phyloP scores from a whole-genome alignment of 2,113 vertebrate genomes.

The Corythoichthys intestinalis region DNA sequence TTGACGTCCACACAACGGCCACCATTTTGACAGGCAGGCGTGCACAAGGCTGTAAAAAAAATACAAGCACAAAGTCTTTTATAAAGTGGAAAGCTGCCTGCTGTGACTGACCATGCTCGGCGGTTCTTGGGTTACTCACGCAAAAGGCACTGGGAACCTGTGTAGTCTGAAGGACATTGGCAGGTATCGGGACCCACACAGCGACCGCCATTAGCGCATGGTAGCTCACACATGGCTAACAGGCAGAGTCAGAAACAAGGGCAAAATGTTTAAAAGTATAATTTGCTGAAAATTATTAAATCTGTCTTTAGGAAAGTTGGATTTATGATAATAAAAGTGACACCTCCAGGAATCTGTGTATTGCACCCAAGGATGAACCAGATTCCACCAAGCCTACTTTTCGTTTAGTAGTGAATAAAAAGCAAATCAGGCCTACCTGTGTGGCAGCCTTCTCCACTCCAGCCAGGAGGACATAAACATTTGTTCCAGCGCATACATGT shows the following conservation, averaged over 20 bases:
- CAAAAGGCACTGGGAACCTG: conserved; percentile 71
- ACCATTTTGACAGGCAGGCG: conserved; percentile 72
- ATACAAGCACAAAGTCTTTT: conserved; percentile 11
- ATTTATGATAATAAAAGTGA: too few species aligned
- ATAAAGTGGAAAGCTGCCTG: not conserved
- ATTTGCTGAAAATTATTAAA: not conserved
- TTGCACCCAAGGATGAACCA: too few species aligned
- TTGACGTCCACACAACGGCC: conserved; percentile 78
- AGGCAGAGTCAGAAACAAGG: not conserved
- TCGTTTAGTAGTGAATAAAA: too few species aligned
- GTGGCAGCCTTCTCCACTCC: conserved; percentile 74
- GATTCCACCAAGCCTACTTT: too few species aligned
- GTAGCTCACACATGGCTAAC: conserved; percentile 73
- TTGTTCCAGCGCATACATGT: conserved; percentile 76
- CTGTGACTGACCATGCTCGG: conserved; percentile 2
- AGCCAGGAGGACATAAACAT: conserved; percentile 72
- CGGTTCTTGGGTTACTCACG: conserved; percentile 62
- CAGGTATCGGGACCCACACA: conserved; percentile 73
- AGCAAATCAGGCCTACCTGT: conserved; percentile 59
- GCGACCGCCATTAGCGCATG: conserved; percentile 73
- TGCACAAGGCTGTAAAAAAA: conserved; percentile 69
- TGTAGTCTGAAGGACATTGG: conserved; percentile 78
- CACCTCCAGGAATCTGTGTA: too few species aligned
- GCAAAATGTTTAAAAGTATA: not conserved
- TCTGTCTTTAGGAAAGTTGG: too few species aligned